Conservation (phyloP, 2,888 invertebrate species). For the Agrochola litura region DNA sequence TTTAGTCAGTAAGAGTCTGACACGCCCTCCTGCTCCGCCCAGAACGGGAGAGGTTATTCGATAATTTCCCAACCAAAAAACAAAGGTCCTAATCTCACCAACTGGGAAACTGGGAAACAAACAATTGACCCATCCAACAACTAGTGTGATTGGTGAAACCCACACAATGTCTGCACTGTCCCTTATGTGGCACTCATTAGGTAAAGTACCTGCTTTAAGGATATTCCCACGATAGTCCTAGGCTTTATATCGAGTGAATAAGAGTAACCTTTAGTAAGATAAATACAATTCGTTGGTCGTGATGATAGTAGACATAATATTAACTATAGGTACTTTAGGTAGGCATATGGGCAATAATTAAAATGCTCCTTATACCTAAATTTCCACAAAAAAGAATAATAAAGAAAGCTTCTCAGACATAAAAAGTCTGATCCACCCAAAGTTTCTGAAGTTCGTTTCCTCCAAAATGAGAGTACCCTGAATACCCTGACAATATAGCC, state of each 20-base stretch:
- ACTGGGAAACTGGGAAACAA: background rate
- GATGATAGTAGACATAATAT: background rate
- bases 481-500: no score
- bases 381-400: no score
- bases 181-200: background rate
- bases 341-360: constrained; percentile 18
- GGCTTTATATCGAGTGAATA: background rate
- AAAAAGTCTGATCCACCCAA: no score
- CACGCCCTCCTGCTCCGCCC: no score
- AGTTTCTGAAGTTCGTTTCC: no score
- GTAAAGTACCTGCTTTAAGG: background rate
- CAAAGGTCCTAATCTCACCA: no score
- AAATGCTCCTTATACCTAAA: background rate
- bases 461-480: no score
- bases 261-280: background rate
- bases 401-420: no score
- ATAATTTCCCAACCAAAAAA: no score
- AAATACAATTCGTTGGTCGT: constrained; percentile 3
- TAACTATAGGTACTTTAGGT: background rate
- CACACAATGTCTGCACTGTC: background rate
- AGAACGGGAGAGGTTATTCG: no score
- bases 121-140: background rate
- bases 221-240: constrained; percentile 13
- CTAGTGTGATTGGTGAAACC: background rate
- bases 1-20: no score